Evolutionary conservation across 2,888 invertebrate genomes (phyloP).

Genomic region (Agrypnus murinus): DNA sequence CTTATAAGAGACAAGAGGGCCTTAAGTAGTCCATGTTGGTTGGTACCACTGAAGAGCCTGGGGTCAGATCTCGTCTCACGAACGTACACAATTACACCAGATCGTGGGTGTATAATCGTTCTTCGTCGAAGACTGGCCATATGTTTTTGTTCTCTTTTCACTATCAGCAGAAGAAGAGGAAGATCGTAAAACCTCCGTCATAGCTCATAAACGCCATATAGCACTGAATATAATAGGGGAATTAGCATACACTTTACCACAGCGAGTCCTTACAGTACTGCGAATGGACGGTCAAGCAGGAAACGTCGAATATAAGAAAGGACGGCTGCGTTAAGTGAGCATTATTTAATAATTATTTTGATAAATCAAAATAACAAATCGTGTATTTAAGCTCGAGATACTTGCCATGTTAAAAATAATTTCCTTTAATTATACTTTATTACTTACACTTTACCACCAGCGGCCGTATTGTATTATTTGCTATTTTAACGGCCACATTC

Average conservation of each 20-base stretch:
- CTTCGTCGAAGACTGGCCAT: slow-evolving; percentile 63
- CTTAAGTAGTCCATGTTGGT: slow-evolving; percentile 54
- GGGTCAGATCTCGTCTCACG: slow-evolving; percentile 70
- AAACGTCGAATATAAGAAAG: slow-evolving; percentile 51
- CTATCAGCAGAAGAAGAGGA: slow-evolving; percentile 47
- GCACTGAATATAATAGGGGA: slow-evolving; percentile 72
- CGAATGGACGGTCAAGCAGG: slow-evolving; percentile 25
- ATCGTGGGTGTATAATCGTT: slow-evolving; percentile 72
- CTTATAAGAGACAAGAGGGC: slow-evolving; percentile 50
- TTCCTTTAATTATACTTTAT: slow-evolving; percentile 71
- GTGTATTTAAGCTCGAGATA: slow-evolving; percentile 68
- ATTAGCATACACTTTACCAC: slow-evolving; percentile 70
- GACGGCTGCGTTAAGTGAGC: slow-evolving; percentile 67
- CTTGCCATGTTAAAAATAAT: slow-evolving; percentile 69
- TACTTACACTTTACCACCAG: slow-evolving; percentile 59
- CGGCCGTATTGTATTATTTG: slow-evolving; percentile 42
- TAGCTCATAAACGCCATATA: slow-evolving; percentile 66
- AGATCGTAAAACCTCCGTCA: slow-evolving; percentile 52
- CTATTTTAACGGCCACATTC: slow-evolving; percentile 33
- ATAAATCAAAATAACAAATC: slow-evolving; percentile 73
- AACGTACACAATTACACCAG: slow-evolving; percentile 69
- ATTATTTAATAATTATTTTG: slow-evolving; percentile 73
- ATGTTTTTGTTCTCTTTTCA: slow-evolving; percentile 58
- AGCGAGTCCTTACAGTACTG: slow-evolving; percentile 52
- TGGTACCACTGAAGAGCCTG: slow-evolving; percentile 68